Base-by-base conservation (phyloP, 2,888 invertebrate species). In the Elegia similella region DNA sequence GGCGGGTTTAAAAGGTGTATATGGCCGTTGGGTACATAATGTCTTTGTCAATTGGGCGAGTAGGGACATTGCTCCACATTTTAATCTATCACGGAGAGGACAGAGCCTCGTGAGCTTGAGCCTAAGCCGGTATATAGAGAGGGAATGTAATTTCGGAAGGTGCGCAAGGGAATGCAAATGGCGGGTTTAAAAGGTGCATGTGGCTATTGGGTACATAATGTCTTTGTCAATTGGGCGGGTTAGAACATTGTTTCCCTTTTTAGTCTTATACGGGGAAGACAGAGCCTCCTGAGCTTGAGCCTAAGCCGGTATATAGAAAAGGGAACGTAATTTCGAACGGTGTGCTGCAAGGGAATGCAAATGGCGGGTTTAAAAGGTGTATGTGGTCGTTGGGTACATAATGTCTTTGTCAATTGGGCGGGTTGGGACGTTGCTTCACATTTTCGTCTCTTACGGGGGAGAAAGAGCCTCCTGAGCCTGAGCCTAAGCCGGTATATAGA, bases 131-230 rank as follows among this genome's bases (percentile, higher is more conserved):
- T 32, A 34, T 43, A 50, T 53, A 43, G n/a, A n/a, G n/a, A n/a
- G n/a, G n/a, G n/a, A n/a, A n/a, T n/a, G n/a, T n/a, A n/a, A n/a
- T n/a, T n/a, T n/a, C n/a, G n/a, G n/a, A n/a, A n/a, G n/a, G n/a
- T n/a, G n/a, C n/a, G 53, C 30, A 29, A 34, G 50, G 34, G 34
- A 38, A 46, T 46, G 12, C 17, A 12, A 32, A 32, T 17, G 10
- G 17, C 16, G 50, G 16, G 16, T 34, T 50, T 50, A 50, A 50
- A 50, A 50, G 50, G 50, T 50, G 38, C 32, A 32, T 48, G 48
- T 32, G 32, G 15, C 30, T 15, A 10, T 29, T 46, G 23, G 17
- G 12, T 23, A 46, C 12, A 44, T 44, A 23, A 38, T 38, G 6
- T 34, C 34, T 34, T 34, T 10, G 34, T 34, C 38, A 38, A 38